These are phyloP conservation scores for Colostygia pectinataria DNA, from an alignment of 2,888 invertebrate species.

Conservation along the genomic window DNA sequence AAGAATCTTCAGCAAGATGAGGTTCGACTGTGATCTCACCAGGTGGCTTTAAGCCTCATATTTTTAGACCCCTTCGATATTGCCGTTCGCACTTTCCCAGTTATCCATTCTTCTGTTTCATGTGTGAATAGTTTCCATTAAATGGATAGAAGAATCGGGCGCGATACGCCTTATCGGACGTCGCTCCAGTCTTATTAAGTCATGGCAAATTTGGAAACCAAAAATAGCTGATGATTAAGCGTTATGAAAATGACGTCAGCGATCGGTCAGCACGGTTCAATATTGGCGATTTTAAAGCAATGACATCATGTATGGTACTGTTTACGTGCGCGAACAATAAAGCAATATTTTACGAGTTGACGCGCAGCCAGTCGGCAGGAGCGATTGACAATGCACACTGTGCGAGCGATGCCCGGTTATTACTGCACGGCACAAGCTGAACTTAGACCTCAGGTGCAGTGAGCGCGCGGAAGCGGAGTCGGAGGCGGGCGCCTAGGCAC, in stretches of 20 bases:
- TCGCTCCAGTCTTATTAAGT: not conserved
- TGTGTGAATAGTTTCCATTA: not conserved
- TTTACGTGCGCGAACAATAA: slow-evolving; percentile 24
- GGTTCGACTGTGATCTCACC: slow-evolving; percentile 5
- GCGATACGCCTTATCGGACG: not conserved
- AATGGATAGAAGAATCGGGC: not conserved
- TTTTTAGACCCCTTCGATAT: slow-evolving; percentile 13
- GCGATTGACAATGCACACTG: slow-evolving; percentile 17
- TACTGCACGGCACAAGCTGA: slow-evolving; percentile 12
- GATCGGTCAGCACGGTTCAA: slow-evolving; percentile 20
- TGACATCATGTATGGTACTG: slow-evolving; percentile 30
- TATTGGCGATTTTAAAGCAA: slow-evolving; percentile 28
- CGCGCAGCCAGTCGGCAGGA: slow-evolving; percentile 11
- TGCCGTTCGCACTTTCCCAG: not conserved
- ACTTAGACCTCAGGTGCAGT: slow-evolving; percentile 1
- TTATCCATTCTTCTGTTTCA: not conserved
- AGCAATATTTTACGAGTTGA: slow-evolving; percentile 22
- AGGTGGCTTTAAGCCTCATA: slow-evolving; percentile 12
- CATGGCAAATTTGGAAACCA: slow-evolving; percentile 4
- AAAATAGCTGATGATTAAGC: slow-evolving; percentile 15
- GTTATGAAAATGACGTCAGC: slow-evolving; percentile 21
- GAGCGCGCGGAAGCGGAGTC: slow-evolving; percentile 3
- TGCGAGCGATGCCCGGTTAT: slow-evolving; percentile 7
- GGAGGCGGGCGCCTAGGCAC: not conserved
- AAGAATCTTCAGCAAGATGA: slow-evolving; percentile 10